Base-by-base conservation (phyloP, 1,140 invertebrate genomes). In the Arion vulgaris region DNA sequence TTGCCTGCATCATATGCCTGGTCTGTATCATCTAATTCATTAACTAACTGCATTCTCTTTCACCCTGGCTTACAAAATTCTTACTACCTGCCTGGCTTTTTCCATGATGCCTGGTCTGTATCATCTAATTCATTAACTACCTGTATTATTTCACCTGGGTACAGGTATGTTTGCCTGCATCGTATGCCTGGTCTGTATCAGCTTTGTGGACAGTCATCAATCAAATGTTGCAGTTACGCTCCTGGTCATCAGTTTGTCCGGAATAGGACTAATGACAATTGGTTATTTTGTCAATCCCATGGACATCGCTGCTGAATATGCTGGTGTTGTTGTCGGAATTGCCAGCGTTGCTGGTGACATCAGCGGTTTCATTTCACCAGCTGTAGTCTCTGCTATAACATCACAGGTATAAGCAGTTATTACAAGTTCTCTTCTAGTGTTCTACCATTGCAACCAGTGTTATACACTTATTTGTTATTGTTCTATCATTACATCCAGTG, bases 271-370 rank as follows among this genome's bases (percentile, higher is more conserved):
- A 36, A 85, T 85, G 96, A 45, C 96, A 95, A 49, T 96, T 17
- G 96, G 96, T 69, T 97, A 86, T 90, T 95, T 95, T 88, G 95
- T 96, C 17, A 97, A 97, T 92, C 95, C 96, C 88, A 91, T 97
- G 87, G 96, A 97, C 90, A 95, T 97, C 83, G 96, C 96, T 4
- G 96, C 96, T 19, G 94, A 95, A 84, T 91, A 90, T 75, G 91
- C 87, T 23, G 85, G 86, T 26, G 88, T 91, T n/a, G 83, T 91
- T 28, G 89, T 91, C 51, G 91, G 90, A 32, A 85, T 92, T 4
- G 87, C 89, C 23, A 91, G 91, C 83, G 88, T 88, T 15, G 76
- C 91, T 15, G 91, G 88, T 32, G 86, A 90, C 0, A 71, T 89
- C 0, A 83, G 90, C 0, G 91, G 90, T 36, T 88, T 91, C 66